These are phyloP conservation scores for Epiblema foenella DNA, from an alignment of 2,888 invertebrate species.

Conservation along the genomic window DNA sequence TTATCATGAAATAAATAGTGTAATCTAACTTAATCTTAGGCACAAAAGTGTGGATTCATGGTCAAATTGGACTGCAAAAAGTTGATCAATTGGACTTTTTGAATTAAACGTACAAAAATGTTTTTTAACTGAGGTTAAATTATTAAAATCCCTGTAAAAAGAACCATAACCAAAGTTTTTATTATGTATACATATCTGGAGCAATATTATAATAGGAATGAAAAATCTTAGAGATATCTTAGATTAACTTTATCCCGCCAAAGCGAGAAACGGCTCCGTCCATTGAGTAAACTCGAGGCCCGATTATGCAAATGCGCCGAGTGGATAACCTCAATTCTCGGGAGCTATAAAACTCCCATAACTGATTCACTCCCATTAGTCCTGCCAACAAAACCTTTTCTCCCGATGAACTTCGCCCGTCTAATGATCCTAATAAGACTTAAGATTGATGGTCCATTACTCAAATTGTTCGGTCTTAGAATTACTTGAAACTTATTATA, in stretches of 20 bases:
- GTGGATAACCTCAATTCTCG: slow-evolving; percentile 33
- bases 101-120: too few relatives aligned
- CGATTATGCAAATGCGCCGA: slow-evolving; percentile 41
- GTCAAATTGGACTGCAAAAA: too few relatives aligned
- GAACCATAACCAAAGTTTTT: neutral
- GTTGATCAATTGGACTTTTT: too few relatives aligned
- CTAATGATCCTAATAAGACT: slow-evolving; percentile 40
- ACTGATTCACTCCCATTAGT: slow-evolving; percentile 36
- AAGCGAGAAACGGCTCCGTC: slow-evolving; percentile 21
- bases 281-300: slow-evolving; percentile 30
- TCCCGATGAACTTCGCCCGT: slow-evolving; percentile 31
- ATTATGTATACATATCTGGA: neutral
- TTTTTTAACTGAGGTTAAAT: too few relatives aligned
- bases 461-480: slow-evolving; percentile 26
- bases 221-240: too few relatives aligned
- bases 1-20: too few relatives aligned
- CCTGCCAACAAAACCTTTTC: slow-evolving; percentile 18
- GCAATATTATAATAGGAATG: neutral
- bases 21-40: too few relatives aligned
- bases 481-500: slow-evolving; percentile 33
- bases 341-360: slow-evolving; percentile 41
- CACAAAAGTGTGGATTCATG: too few relatives aligned
- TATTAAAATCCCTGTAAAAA: neutral
- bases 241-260: slow-evolving; percentile 18
- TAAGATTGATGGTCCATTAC: slow-evolving; percentile 36